Evolutionary conservation across 2,797 vertebrate genomes (phyloP), one percentile per base, ranked within the genome.

Genomic region (Enteromius treurensis): DNA sequence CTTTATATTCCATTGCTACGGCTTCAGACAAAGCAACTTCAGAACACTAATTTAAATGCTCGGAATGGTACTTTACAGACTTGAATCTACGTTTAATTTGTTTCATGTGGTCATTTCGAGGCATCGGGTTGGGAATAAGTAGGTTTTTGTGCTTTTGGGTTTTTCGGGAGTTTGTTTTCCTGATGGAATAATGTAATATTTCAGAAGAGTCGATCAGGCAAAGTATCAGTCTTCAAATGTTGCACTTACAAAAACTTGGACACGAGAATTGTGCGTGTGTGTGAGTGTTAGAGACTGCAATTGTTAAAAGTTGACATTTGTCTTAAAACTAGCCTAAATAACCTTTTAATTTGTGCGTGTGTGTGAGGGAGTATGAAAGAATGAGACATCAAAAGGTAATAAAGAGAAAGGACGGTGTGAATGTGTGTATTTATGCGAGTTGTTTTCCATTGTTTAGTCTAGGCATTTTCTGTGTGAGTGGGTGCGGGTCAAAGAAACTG

Each of bases 161-260:
- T 45, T 84, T 64, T 47, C 3, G 6, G 21, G 60, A 58, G 11
- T 23, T 40, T 4, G 11, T 29, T 90, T 88, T 88, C 87, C 87
- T 90, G 84, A 87, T 86, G 71, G 74, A 87, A 77, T 90, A 64
- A 76, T 85, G 89, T 82, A 58, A 87, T 83, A 85, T 67, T 82
- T 81, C 23, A 40, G 84, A 88, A 84, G 87, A 90, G 89, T 83
- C 77, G 87, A 85, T 83, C 2, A 29, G 65, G 75, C 62, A 75
- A 78, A 84, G 84, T 83, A 82, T 92, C 90, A 92, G 91, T 94
- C 92, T 92, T 94, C 90, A 92, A 91, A 92, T 91, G 92, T 94
- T 95, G 94, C 95, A 95, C 94, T 95, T 94, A 93, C 34, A 77
- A 89, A 90, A 94, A 93, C 89, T 91, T 91, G 91, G 90, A 95